These are phyloP conservation scores for Brachypteracias leptosomus DNA, from an alignment of 2,113 vertebrate genomes.

Conservation along the genomic window DNA sequence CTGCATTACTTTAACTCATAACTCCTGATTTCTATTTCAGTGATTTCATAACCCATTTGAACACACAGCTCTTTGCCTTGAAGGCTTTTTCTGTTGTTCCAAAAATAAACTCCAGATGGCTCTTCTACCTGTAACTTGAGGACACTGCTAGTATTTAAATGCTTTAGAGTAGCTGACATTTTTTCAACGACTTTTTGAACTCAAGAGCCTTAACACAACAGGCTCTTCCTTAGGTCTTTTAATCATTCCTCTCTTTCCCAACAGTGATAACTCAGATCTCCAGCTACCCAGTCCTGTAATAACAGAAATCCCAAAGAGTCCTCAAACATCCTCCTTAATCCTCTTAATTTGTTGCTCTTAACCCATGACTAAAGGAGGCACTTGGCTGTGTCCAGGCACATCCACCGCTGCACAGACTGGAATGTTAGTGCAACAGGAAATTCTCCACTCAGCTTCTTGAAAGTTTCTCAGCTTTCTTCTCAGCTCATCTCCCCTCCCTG, in stretches of 20 bases:
- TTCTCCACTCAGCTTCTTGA: not conserved
- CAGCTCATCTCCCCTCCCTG: not conserved
- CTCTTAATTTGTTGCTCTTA: not conserved
- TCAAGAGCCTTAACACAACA: not conserved
- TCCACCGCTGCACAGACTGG: not conserved
- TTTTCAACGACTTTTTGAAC: not conserved
- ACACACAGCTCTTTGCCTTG: not conserved
- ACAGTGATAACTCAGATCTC: not conserved
- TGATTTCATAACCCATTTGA: conserved; percentile 4
- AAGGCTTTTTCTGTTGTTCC: not conserved
- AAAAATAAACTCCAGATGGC: conserved; percentile 44
- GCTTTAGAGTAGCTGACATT: not conserved
- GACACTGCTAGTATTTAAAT: not conserved
- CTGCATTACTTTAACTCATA: not conserved
- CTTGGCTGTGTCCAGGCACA: not conserved
- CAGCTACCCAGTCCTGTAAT: not conserved
- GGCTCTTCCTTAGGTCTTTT: not conserved
- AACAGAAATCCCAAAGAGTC: not conserved
- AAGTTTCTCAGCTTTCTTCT: not conserved
- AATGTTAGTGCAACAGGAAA: rapidly evolving
- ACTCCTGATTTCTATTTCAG: not conserved
- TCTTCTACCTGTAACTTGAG: conserved; percentile 48
- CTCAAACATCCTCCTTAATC: not conserved
- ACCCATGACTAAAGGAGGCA: not conserved
- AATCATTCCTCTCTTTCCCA: not conserved